Base-by-base conservation (phyloP, 2,888 invertebrate genomes). In the Hypsopygia costalis region DNA sequence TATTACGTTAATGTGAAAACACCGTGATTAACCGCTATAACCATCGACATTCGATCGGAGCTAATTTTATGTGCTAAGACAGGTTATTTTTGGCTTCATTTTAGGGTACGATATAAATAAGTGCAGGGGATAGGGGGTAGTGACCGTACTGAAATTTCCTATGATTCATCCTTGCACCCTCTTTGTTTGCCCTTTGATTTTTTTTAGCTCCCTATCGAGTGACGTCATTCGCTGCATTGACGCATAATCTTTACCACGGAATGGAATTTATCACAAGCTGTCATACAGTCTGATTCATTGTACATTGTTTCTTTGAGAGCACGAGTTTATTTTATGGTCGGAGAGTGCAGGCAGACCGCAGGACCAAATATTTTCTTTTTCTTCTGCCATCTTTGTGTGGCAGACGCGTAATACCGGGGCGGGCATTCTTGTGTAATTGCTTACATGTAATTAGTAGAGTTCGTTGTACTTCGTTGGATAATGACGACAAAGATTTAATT, bases 81-180 rank as follows among this genome's bases (percentile, higher is more conserved):
- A 34, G 51, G 52, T 49, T 68, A 64, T 62, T 62, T 62, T 58
- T 62, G 53, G 62, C 53, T 43, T 44, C 49, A 56, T 70, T 69
- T 71, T 66, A 61, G 75, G 72, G 73, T 60, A 59, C 50, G 57
- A 53, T 71, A 78, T 69, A 76, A 78, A 77, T 81, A 82, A 74
- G 61, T 61, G 45, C 51, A 62, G 75, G 76, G 78, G 68, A 58
- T 50, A 41, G 72, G 66, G 79, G 81, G 76, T 77, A 75, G 65
- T 76, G 81, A 81, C 80, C 81, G 70, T 71, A 69, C 66, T 69
- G 66, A 69, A 71, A 72, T 73, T 74, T 76, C 75, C 78, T 75
- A 81, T 87, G 87, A 88, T 82, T 88, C 86, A 88, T 82, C 83
- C 77, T 72, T 63, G 61, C 71, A 76, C 86, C 85, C 85, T 81